These are phyloP conservation scores for Deilephila elpenor DNA, from an alignment of 2,888 invertebrate species.

Conservation along the genomic window DNA sequence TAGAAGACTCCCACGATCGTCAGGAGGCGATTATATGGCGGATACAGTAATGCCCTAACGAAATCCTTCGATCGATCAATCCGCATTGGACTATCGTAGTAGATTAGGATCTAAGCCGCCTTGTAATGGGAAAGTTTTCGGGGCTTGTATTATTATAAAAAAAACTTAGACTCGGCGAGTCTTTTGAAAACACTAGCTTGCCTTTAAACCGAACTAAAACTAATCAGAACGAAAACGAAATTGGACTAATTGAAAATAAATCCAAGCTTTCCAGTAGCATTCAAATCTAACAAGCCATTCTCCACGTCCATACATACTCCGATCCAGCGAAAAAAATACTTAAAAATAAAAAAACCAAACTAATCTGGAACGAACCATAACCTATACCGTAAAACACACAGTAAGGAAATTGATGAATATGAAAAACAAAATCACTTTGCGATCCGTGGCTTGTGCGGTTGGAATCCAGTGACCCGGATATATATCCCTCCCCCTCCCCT, in stretches of 20 bases:
- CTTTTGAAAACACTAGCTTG: neutral
- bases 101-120: no score
- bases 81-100: no score
- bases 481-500: neutral
- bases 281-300: no score
- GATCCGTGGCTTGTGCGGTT: neutral
- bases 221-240: neutral
- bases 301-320: neutral
- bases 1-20: no score
- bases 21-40: no score
- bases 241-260: neutral
- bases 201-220: neutral
- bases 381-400: neutral
- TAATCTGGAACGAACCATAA: neutral
- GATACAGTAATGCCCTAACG: no score
- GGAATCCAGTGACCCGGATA: conserved; percentile 16
- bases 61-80: no score
- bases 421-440: neutral
- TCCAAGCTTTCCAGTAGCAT: no score
- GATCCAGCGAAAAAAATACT: neutral
- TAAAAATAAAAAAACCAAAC: neutral
- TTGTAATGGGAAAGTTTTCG: no score
- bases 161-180: neutral
- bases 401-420: neutral
- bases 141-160: no score